Conservation (phyloP, 53 echinoderm and acorn worm genomes). For the Holothuria leucospilota region DNA sequence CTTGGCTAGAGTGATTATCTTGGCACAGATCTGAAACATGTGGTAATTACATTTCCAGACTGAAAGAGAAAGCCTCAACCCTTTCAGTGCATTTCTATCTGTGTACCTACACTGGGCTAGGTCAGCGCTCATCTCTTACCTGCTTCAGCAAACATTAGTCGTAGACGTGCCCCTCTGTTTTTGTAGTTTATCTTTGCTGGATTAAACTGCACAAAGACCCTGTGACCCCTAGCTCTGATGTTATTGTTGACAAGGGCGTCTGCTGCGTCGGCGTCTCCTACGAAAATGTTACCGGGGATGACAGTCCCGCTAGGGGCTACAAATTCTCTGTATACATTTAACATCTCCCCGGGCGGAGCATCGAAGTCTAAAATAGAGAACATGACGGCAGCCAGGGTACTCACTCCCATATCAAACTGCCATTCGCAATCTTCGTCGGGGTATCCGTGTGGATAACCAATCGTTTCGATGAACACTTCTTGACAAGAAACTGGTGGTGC, state of each 20-base stretch:
- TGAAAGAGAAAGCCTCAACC: too few relatives aligned
- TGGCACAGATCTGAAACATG: too few relatives aligned
- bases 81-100: too few relatives aligned
- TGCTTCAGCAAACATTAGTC: conserved; percentile 33
- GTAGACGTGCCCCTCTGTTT: not conserved
- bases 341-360: not conserved
- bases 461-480: conserved; percentile 21
- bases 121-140: not conserved
- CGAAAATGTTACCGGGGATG: not conserved
- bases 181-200: not conserved
- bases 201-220: not conserved
- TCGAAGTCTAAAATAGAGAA: conserved; percentile 5
- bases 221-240: not conserved
- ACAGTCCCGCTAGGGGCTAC: not conserved
- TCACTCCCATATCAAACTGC: not conserved
- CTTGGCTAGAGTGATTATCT: too few relatives aligned
- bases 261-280: not conserved
- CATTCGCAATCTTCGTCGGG: not conserved
- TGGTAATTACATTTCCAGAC: too few relatives aligned
- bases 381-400: not conserved
- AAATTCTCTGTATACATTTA: not conserved
- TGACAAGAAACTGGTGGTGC: not conserved
- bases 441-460: conserved; percentile 24
- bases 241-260: not conserved
- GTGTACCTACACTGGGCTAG: too few relatives aligned